A percentile compares a stretch with the other conserved stretches of the same genome.
phyloP scores from a whole-genome alignment of 2,888 invertebrate species.

The Chymomyza amoena region DNA sequence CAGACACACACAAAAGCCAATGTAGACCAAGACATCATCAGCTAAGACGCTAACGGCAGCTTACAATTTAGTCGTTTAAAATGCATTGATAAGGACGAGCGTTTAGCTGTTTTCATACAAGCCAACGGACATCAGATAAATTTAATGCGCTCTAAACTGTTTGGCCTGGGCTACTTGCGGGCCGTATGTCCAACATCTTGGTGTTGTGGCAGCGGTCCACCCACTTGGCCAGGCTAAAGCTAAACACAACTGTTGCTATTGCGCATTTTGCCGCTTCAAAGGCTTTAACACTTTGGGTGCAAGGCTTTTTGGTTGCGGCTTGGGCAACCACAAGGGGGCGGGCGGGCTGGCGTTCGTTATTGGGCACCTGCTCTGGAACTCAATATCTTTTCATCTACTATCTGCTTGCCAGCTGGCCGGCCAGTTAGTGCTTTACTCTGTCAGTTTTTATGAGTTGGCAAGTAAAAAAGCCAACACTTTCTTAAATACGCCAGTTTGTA shows the following conservation, averaged over 20 bases:
- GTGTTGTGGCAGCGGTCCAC: background rate
- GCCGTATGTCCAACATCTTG: background rate
- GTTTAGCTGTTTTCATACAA: conserved; percentile 34
- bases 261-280: conserved; percentile 53
- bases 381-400: background rate
- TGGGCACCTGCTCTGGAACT: background rate
- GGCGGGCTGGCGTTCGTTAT: too few relatives aligned
- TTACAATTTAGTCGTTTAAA: conserved; percentile 66
- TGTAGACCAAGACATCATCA: background rate
- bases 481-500: conserved; percentile 2
- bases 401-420: background rate
- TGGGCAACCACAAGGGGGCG: background rate
- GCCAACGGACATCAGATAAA: conserved; percentile 56
- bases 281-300: conserved; percentile 25
- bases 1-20: background rate
- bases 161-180: conserved; percentile 46
- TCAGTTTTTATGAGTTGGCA: conserved; percentile 32
- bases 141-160: conserved; percentile 71
- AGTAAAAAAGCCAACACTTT: conserved; percentile 13
- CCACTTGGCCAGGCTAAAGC: conserved; percentile 42
- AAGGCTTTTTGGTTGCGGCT: conserved; percentile 44
- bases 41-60: conserved; percentile 38
- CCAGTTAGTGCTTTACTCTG: background rate
- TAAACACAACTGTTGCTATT: conserved; percentile 63
- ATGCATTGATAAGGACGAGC: conserved; percentile 67